phyloP scores from a whole-genome alignment of 2,797 vertebrate species.

The Acrossocheilus fasciatus region DNA sequence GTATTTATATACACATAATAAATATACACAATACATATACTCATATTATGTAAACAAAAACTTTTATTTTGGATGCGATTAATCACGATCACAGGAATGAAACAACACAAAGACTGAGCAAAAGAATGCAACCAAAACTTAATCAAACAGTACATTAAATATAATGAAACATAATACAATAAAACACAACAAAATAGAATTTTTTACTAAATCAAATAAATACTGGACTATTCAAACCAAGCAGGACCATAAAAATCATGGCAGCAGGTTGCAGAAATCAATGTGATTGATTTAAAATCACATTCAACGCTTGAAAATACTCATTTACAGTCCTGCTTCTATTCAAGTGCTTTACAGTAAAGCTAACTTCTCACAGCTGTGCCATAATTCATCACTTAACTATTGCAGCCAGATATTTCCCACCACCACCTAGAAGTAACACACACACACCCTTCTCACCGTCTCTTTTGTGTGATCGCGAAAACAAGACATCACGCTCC shows the following conservation, averaged over 20 bases:
- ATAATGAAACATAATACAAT: not conserved
- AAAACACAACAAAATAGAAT: not conserved
- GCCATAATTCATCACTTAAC: constrained; percentile 25
- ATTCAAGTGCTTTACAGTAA: not conserved
- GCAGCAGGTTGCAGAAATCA: not conserved
- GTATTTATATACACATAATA: too few species aligned
- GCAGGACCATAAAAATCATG: not conserved
- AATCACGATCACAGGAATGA: not conserved
- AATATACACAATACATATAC: too few species aligned
- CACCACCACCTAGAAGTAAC: constrained; percentile 32
- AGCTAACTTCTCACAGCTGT: constrained; percentile 26
- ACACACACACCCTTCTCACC: constrained; percentile 33
- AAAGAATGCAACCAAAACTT: not conserved
- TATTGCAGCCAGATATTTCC: constrained; percentile 30
- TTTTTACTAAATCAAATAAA: not conserved
- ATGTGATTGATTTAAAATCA: not conserved
- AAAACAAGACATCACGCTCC: constrained; percentile 44
- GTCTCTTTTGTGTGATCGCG: constrained; percentile 39
- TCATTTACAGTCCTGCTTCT: not conserved
- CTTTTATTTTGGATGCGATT: too few species aligned
- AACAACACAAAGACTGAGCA: not conserved
- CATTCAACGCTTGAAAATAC: not conserved
- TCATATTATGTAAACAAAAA: too few species aligned
- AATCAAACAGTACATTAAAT: not conserved
- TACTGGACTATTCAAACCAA: not conserved